Evolutionary conservation across 2,888 invertebrate species (phyloP).

Genomic region (Pachymerium ferrugineum): DNA sequence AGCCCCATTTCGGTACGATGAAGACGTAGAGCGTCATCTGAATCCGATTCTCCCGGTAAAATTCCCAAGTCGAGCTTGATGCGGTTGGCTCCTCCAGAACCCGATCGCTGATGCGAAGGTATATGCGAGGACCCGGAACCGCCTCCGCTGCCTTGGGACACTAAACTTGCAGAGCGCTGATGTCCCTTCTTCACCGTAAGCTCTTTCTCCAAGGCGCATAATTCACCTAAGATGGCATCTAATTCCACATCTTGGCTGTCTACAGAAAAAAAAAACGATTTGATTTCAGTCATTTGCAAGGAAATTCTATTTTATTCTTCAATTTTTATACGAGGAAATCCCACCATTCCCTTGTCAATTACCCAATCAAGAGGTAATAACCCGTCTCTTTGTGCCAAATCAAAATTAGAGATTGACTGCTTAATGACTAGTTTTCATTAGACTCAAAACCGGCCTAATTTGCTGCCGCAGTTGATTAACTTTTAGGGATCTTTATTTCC

Average conservation of each 20-base stretch:
- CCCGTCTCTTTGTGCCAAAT: no score
- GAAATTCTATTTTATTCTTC: no score
- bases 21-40: constrained; percentile 22
- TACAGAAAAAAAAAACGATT: constrained; percentile 49
- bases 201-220: constrained; percentile 77
- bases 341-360: no score
- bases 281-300: no score
- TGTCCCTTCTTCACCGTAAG: constrained; percentile 40
- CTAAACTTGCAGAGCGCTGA: constrained; percentile 40
- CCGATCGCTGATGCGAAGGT: constrained; percentile 36
- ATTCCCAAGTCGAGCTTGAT: constrained; percentile 29
- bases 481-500: no score
- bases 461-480: no score
- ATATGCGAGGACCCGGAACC: constrained; percentile 31
- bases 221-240: constrained; percentile 91
- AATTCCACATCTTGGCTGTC: constrained; percentile 94
- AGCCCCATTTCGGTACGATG: constrained; percentile 43
- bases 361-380: no score
- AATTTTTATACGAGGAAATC: no score
- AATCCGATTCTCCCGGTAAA: constrained; percentile 29
- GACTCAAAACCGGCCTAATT: no score
- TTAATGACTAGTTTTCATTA: no score
- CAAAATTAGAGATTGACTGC: no score
- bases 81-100: constrained; percentile 31
- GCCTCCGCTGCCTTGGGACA: constrained; percentile 40